Conservation (phyloP, 2,888 invertebrate species). For the Tachina fera region DNA sequence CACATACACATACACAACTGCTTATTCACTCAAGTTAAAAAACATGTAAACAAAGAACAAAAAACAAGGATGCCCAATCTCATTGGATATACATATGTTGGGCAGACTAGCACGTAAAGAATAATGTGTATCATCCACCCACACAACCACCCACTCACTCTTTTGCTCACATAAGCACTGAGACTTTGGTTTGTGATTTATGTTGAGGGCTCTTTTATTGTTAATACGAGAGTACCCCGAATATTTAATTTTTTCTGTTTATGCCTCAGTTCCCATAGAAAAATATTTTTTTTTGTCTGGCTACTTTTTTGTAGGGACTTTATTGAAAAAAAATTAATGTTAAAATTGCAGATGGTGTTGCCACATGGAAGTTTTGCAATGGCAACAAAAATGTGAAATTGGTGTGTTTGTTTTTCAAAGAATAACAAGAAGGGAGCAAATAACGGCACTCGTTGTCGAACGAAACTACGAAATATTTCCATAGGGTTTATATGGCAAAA, state of each 20-base stretch:
- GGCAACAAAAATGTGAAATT: too few species aligned
- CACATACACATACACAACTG: not conserved
- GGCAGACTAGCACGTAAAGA: conserved; percentile 50
- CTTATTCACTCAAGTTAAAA: conserved; percentile 15
- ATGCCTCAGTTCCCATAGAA: conserved; percentile 2
- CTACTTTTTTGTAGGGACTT: conserved; percentile 15
- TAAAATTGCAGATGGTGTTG: not conserved
- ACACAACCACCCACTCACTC: conserved; percentile 49
- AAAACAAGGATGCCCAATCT: conserved; percentile 66
- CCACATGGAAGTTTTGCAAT: not conserved
- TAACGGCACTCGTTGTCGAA: too few species aligned
- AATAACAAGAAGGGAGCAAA: too few species aligned
- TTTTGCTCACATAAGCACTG: conserved; percentile 7
- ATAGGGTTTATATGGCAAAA: too few species aligned
- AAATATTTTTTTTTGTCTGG: conserved; percentile 9
- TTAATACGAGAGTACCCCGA: conserved; percentile 38
- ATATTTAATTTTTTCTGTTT: not conserved
- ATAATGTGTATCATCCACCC: conserved; percentile 19
- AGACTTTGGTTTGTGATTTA: conserved; percentile 43
- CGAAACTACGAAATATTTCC: too few species aligned
- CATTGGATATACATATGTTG: conserved; percentile 64
- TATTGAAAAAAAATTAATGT: not conserved
- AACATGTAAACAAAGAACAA: not conserved
- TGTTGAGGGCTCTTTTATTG: conserved; percentile 48
- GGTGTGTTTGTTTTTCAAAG: too few species aligned